phyloP scores from a whole-genome alignment of 30 jellyfish, hydroid and myxozoan genomes.

The Aurelia coerulea region DNA sequence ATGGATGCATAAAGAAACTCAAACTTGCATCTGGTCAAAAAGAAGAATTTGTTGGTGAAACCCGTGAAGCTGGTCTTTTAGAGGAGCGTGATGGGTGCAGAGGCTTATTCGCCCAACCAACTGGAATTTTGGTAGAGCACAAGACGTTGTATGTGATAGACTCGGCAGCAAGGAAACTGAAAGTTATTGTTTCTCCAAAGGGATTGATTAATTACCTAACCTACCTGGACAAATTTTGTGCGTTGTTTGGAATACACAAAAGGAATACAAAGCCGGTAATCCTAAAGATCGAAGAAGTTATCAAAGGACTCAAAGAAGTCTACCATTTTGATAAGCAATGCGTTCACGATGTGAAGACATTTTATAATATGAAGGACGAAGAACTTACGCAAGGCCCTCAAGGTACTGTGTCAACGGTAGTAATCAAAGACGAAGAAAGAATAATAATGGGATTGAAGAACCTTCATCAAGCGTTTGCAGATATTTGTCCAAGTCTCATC shows the following conservation, averaged over 20 bases:
- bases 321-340: slow-evolving; percentile 25
- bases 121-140: slow-evolving; percentile 39
- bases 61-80: slow-evolving; percentile 17
- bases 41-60: slow-evolving; percentile 7
- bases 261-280: slow-evolving; percentile 26
- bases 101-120: slow-evolving; percentile 53
- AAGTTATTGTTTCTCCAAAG: not conserved
- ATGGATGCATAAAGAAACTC: slow-evolving; percentile 38
- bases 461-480: slow-evolving; percentile 22
- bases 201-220: slow-evolving; percentile 18
- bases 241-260: slow-evolving; percentile 22
- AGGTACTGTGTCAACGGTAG: slow-evolving; percentile 47
- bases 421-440: slow-evolving; percentile 33
- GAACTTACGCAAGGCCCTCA: slow-evolving; percentile 32
- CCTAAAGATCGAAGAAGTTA: slow-evolving; percentile 8
- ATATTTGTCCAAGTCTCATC: slow-evolving; percentile 21
- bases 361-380: slow-evolving; percentile 37
- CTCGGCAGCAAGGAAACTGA: slow-evolving; percentile 28
- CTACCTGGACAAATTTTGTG: slow-evolving; percentile 15
- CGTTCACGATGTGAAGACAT: slow-evolving; percentile 21
- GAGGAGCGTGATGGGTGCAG: slow-evolving; percentile 48
- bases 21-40: slow-evolving; percentile 31
- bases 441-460: slow-evolving; percentile 20
- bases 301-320: slow-evolving; percentile 29
- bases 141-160: slow-evolving; percentile 21